Evolutionary conservation across 2,797 vertebrate genomes (phyloP).

Genomic region (Paramormyrops hopkinsi): DNA sequence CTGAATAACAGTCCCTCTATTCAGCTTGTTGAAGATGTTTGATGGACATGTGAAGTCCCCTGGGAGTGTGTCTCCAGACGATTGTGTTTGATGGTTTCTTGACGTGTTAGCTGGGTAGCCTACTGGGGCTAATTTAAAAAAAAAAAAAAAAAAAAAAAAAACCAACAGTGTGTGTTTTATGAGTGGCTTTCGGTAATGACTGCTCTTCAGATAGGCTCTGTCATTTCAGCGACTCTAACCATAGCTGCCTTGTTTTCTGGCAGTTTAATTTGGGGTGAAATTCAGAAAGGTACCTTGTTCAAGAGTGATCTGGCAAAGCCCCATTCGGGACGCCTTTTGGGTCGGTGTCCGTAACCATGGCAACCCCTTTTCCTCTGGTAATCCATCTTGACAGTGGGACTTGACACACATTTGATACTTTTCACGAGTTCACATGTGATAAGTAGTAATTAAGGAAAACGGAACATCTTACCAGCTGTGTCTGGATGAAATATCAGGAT

Average conservation of each 20-base stretch:
- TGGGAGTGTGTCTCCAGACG: background rate
- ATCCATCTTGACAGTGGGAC: background rate
- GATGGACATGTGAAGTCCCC: background rate
- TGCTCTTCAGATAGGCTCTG: background rate
- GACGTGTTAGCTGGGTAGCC: background rate
- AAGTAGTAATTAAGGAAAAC: background rate
- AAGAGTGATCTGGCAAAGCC: background rate
- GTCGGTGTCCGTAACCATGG: background rate
- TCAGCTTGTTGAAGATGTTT: background rate
- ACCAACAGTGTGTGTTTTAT: background rate
- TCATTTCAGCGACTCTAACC: background rate
- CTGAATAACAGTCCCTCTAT: background rate
- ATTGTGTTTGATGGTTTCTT: background rate
- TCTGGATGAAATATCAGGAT: background rate
- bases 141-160: background rate
- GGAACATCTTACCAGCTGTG: background rate
- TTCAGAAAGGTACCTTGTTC: background rate
- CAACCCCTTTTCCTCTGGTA: background rate
- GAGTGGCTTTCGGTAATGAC: background rate
- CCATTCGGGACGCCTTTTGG: background rate
- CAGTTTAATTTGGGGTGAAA: background rate
- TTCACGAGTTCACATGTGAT: background rate
- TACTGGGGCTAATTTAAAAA: background rate
- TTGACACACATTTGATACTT: background rate
- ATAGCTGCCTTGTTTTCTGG: background rate